phyloP scores from a whole-genome alignment of 2,888 invertebrate species.

The Deilephila porcellus region DNA sequence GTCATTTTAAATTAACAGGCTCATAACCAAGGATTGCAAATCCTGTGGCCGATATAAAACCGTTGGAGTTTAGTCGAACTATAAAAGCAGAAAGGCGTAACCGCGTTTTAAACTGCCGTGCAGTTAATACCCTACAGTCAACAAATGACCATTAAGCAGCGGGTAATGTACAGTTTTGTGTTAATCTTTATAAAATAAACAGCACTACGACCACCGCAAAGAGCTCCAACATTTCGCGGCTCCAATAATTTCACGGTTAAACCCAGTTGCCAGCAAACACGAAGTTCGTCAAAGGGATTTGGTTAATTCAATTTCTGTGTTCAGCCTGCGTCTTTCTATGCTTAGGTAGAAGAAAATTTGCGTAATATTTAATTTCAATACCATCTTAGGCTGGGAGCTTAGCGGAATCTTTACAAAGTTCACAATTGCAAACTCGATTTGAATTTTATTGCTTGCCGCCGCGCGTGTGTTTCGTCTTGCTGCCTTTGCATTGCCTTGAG shows the following conservation, averaged over 20 bases:
- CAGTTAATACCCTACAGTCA: background rate
- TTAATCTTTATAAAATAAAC: conserved; percentile 49
- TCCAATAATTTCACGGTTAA: conserved; percentile 68
- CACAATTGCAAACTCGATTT: conserved; percentile 55
- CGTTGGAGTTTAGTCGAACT: too few relatives aligned
- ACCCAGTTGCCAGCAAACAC: conserved; percentile 66
- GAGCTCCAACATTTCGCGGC: conserved; percentile 52
- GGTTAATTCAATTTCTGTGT: conserved; percentile 74
- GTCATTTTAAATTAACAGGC: background rate
- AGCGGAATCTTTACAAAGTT: conserved; percentile 44
- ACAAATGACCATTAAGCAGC: conserved; percentile 32
- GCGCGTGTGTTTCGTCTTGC: conserved; percentile 34
- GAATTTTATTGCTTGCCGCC: conserved; percentile 45
- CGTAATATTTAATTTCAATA: conserved; percentile 72
- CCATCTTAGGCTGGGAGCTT: conserved; percentile 56
- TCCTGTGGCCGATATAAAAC: too few relatives aligned
- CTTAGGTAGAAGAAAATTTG: conserved; percentile 68
- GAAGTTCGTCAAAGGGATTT: conserved; percentile 74
- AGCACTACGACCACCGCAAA: conserved; percentile 48
- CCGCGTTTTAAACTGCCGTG: too few relatives aligned
- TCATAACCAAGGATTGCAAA: too few relatives aligned
- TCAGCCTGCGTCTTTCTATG: conserved; percentile 64
- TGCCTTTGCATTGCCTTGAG: conserved; percentile 4
- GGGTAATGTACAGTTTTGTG: conserved; percentile 36
- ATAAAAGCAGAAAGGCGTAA: too few relatives aligned